Evolutionary conservation across 2,113 vertebrate genomes (phyloP).

Genomic region (Campylomormyrus tamandua): DNA sequence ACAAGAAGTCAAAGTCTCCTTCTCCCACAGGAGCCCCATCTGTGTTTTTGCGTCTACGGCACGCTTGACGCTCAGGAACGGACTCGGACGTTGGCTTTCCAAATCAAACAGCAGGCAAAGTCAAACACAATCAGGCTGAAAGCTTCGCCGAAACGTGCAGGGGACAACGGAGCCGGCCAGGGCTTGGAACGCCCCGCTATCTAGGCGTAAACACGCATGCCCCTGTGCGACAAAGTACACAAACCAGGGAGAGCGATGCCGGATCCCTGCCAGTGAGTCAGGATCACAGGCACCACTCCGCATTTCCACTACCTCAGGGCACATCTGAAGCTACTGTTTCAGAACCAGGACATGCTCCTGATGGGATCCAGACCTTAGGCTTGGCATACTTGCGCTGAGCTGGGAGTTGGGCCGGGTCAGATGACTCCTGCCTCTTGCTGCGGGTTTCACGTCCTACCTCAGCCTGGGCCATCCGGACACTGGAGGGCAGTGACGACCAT

Average conservation of each 20-base stretch:
- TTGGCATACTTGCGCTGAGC: constrained; percentile 33
- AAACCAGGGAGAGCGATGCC: constrained; percentile 18
- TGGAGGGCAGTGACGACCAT: background rate
- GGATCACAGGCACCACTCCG: constrained; percentile 34
- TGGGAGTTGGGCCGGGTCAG: constrained; percentile 42
- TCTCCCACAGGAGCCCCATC: constrained; percentile 35
- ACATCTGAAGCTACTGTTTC: constrained; percentile 45
- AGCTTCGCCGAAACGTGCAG: constrained; percentile 47
- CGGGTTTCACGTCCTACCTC: background rate
- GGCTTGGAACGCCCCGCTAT: constrained; percentile 36
- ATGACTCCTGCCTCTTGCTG: constrained; percentile 36
- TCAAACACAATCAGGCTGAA: constrained; percentile 43
- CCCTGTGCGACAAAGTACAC: constrained; percentile 32
- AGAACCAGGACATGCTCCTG: constrained; percentile 44
- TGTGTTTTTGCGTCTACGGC: constrained; percentile 31
- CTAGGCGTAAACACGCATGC: constrained; percentile 45
- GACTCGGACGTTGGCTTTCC: constrained; percentile 49
- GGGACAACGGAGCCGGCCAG: constrained; percentile 41
- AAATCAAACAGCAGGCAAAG: constrained; percentile 47
- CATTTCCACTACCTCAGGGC: constrained; percentile 41
- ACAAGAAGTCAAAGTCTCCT: constrained; percentile 40
- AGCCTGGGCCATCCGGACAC: background rate
- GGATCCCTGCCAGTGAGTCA: constrained; percentile 35
- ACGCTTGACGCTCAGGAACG: constrained; percentile 48
- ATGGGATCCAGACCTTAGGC: constrained; percentile 47